Percentiles rank a stretch among this genome's conserved stretches.
Conservation (phyloP, 2,797 vertebrate genomes). For the Parauchenoglanis ngamensis region DNA sequence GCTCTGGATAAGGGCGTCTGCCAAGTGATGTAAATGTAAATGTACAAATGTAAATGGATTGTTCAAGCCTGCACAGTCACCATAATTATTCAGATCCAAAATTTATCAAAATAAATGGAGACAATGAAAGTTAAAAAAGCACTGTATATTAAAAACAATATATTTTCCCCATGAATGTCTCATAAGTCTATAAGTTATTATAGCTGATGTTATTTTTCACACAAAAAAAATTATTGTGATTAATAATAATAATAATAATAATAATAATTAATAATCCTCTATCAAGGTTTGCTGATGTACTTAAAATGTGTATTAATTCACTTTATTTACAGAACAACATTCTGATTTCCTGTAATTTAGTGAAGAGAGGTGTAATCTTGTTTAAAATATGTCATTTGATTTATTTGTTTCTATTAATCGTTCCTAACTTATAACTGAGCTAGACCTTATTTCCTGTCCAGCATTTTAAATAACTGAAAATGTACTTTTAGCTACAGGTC, state of each 20-base stretch:
- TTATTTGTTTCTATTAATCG: neutral
- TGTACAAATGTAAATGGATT: neutral
- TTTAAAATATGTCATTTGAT: neutral
- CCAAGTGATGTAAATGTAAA: no score
- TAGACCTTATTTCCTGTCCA: neutral
- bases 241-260: neutral
- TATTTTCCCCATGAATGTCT: neutral
- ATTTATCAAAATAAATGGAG: neutral
- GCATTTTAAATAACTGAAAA: neutral
- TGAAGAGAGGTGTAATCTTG: neutral
- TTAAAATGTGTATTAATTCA: neutral
- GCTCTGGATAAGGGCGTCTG: no score
- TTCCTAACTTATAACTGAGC: neutral
- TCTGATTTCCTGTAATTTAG: neutral
- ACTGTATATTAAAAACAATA: neutral
- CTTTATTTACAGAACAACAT: neutral
- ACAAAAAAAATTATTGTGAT: neutral
- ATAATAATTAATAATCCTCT: neutral
- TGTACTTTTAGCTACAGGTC: slow-evolving; percentile 80
- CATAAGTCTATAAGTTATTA: neutral
- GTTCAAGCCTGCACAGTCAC: neutral
- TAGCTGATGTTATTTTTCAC: neutral
- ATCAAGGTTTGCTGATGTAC: neutral
- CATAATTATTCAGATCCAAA: neutral
- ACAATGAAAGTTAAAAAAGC: neutral